Conservation (phyloP, 2,888 invertebrate genomes). For the Netelia inedita region DNA sequence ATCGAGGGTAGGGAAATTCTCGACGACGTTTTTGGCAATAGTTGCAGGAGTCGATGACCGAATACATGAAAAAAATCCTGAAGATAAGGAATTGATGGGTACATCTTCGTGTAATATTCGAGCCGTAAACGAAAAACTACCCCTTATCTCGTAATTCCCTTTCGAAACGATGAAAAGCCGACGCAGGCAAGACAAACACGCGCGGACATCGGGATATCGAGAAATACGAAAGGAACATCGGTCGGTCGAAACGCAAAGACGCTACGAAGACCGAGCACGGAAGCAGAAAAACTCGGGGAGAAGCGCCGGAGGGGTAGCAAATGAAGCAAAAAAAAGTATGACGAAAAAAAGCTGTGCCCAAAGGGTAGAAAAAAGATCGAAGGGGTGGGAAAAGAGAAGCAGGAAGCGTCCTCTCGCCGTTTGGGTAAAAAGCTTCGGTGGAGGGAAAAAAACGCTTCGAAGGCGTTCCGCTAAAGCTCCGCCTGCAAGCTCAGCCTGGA, state of each 20-base stretch:
- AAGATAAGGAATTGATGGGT: too few relatives aligned
- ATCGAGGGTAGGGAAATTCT: neutral
- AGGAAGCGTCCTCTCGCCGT: constrained; percentile 16
- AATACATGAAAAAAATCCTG: too few relatives aligned
- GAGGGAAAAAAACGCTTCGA: constrained; percentile 65
- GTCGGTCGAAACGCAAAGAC: constrained; percentile 12
- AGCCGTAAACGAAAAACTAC: too few relatives aligned
- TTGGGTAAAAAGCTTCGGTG: constrained; percentile 46
- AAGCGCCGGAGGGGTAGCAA: constrained; percentile 17
- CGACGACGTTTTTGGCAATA: neutral
- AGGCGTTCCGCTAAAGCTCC: constrained; percentile 82
- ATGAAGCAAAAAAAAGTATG: constrained; percentile 49
- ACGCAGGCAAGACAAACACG: constrained; percentile 2
- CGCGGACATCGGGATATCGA: neutral
- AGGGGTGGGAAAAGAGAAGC: constrained; percentile 51
- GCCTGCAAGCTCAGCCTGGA: constrained; percentile 81
- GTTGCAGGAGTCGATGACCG: neutral
- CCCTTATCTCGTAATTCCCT: neutral
- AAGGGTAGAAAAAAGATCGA: constrained; percentile 57
- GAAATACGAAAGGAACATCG: neutral
- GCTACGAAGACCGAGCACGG: neutral
- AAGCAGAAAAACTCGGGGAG: constrained; percentile 8
- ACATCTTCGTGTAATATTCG: too few relatives aligned
- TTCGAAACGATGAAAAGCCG: neutral
- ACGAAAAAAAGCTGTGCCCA: constrained; percentile 35